Conservation (phyloP, 2,113 vertebrate genomes). For the western clawed frog (Xenopus tropicalis) region UCB_Xtro_10.0 CM004447.2:26399001-26399500, state of each 20-base stretch:
- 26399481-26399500: too few relatives aligned
- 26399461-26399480: conserved; percentile 7
- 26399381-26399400: conserved; percentile 54
- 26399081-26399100: too few relatives aligned
- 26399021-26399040: too few relatives aligned
- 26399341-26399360: conserved; percentile 48
- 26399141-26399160: conserved; percentile 71
- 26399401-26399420: conserved; percentile 58
- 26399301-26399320: conserved; percentile 56
- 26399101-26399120: too few relatives aligned
- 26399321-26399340: conserved; percentile 50
- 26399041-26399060: too few relatives aligned
- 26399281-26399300: conserved; percentile 98
- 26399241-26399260: conserved; percentile 99
- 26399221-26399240: conserved; percentile 99
- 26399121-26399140: neutral
- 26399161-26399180: conserved; percentile 91
- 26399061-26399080: too few relatives aligned
- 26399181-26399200: conserved; percentile 99
- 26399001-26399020: too few relatives aligned
- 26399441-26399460: conserved; percentile 43
- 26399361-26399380: conserved; percentile 58
- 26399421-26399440: conserved; percentile 45
- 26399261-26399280: conserved; percentile 99
- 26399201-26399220: conserved; percentile 98